Evolutionary conservation across 2,888 invertebrate genomes (phyloP).

Genomic region (Campoletis raptor): DNA sequence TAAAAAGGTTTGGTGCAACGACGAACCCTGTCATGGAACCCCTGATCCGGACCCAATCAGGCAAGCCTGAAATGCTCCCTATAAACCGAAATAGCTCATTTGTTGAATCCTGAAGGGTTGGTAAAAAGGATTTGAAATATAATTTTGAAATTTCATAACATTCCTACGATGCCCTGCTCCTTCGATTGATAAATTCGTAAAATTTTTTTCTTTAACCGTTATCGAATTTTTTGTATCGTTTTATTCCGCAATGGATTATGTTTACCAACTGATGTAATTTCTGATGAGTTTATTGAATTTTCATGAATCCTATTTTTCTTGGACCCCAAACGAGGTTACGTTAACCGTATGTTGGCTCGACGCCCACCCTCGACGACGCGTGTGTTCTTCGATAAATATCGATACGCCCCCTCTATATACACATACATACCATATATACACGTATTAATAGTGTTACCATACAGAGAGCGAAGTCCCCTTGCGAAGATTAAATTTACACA

Average conservation of each 20-base stretch:
- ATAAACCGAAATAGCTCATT: no score
- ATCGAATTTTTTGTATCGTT: background rate
- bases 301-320: conserved; percentile 18
- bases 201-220: background rate
- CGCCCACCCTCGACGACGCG: conserved; percentile 28
- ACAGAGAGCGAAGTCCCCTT: background rate
- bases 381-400: conserved; percentile 54
- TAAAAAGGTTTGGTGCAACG: no score
- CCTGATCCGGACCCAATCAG: no score
- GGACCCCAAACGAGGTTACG: conserved; percentile 27
- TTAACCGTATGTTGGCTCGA: conserved; percentile 56
- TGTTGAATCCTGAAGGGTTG: no score
- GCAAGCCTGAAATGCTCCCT: no score
- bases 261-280: background rate
- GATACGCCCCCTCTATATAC: conserved; percentile 30
- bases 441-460: conserved; percentile 23
- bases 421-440: background rate
- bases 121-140: no score
- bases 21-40: no score
- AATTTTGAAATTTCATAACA: no score
- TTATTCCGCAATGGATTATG: background rate
- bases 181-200: no score
- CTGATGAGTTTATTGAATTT: conserved; percentile 64
- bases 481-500: conserved; percentile 84
- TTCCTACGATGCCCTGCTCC: no score